These are phyloP conservation scores for Geophilus truncorum DNA, from an alignment of 2,888 invertebrate genomes.

Conservation along the genomic window DNA sequence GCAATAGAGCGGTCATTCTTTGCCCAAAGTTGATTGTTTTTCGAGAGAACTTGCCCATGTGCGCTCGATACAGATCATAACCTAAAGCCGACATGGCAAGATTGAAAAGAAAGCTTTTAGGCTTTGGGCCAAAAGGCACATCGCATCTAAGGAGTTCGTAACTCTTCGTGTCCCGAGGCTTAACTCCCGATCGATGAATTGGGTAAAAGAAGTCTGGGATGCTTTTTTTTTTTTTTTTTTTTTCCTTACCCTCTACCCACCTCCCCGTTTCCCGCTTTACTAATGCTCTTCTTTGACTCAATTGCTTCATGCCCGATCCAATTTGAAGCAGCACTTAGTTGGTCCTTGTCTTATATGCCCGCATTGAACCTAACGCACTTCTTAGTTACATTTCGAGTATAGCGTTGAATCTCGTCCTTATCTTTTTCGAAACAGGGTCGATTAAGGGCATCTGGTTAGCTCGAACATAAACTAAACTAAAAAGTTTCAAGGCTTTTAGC, in stretches of 20 bases:
- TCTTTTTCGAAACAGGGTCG: not conserved
- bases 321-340: slow-evolving; percentile 10
- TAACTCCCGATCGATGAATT: not conserved
- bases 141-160: not conserved
- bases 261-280: no score
- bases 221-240: not conserved
- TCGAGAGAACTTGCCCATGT: not conserved
- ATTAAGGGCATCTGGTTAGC: not conserved
- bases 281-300: not conserved
- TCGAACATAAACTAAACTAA: no score
- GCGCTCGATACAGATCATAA: not conserved
- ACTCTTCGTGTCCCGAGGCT: not conserved
- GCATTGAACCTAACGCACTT: not conserved
- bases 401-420: not conserved
- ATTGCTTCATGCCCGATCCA: not conserved
- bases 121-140: slow-evolving; percentile 12
- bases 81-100: not conserved
- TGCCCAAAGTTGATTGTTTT: not conserved
- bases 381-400: not conserved
- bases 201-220: not conserved
- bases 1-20: not conserved
- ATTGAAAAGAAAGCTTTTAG: not conserved
- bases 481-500: no score
- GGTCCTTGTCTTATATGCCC: not conserved
- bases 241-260: no score